Percentiles rank a stretch among this genome's conserved stretches.
Evolutionary conservation across 2,797 vertebrate genomes (phyloP).

Genomic region (Crypturellus tataupa): DNA sequence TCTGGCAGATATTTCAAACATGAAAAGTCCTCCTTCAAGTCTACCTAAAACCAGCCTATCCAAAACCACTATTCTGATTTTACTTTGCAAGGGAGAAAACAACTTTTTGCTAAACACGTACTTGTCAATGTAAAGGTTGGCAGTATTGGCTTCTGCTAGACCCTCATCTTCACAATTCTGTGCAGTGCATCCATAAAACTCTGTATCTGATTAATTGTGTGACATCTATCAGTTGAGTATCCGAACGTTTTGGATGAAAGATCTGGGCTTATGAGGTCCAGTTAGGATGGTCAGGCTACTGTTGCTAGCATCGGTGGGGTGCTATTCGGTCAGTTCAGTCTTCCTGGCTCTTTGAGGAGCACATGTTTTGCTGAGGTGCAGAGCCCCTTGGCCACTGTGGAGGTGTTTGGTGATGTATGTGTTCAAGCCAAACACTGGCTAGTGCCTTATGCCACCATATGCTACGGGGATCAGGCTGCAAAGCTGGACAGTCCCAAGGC

Average conservation of each 20-base stretch:
- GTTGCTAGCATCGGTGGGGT: neutral
- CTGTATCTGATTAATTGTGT: neutral
- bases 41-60: neutral
- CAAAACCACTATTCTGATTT: neutral
- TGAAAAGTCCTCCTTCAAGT: conserved; percentile 19
- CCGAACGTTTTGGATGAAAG: neutral
- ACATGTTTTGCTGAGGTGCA: neutral
- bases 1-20: neutral
- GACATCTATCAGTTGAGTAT: neutral
- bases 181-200: neutral
- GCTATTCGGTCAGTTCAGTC: neutral
- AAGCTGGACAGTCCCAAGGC: neutral
- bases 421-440: neutral
- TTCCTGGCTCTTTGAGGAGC: neutral
- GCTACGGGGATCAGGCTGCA: accelerated
- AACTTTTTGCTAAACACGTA: conserved; percentile 14
- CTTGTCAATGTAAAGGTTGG: neutral
- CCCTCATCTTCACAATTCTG: accelerated
- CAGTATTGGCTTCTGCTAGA: conserved; percentile 14
- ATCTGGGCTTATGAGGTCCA: neutral
- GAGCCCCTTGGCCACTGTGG: neutral
- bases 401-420: neutral
- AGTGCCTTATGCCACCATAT: accelerated
- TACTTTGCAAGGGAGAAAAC: neutral
- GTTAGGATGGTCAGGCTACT: neutral